Conservation (phyloP, 2,797 vertebrate species). For the Pseudochirops corinnae region DNA sequence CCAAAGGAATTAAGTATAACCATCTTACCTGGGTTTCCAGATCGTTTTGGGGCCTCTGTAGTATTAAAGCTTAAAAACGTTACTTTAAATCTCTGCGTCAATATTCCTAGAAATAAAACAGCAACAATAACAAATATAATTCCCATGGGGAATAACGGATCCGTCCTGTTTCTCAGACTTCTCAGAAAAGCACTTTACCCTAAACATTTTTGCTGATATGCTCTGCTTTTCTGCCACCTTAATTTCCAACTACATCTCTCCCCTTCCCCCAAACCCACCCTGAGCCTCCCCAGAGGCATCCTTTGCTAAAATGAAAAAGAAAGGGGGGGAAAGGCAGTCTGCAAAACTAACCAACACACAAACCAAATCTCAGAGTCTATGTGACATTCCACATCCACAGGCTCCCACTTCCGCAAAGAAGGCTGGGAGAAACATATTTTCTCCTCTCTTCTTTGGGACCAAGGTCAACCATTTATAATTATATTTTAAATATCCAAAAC, state of each 20-base stretch:
- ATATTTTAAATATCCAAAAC: neutral
- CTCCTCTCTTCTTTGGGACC: neutral
- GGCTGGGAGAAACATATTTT: neutral
- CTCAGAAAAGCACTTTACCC: neutral
- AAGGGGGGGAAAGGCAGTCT: neutral
- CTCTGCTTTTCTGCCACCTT: neutral
- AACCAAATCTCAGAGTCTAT: neutral
- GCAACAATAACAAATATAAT: slow-evolving; percentile 29
- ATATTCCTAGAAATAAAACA: slow-evolving; percentile 80
- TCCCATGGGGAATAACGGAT: neutral
- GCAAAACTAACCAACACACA: neutral
- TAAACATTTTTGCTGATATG: neutral
- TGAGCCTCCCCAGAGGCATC: neutral
- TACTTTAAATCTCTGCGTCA: slow-evolving; percentile 90
- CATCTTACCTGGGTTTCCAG: slow-evolving; percentile 92
- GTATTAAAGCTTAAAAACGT: slow-evolving; percentile 88
- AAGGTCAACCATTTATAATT: neutral
- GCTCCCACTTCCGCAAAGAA: neutral
- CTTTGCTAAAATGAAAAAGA: neutral
- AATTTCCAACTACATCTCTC: neutral
- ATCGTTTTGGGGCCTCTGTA: slow-evolving; percentile 76
- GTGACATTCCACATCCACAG: neutral
- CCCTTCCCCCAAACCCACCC: neutral
- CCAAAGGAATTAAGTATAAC: neutral
- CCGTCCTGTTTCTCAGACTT: neutral